Evolutionary conservation across 1,140 invertebrate species (phyloP), one percentile per base, ranked within the genome.

Genomic region (Copidosoma floridanum): DNA sequence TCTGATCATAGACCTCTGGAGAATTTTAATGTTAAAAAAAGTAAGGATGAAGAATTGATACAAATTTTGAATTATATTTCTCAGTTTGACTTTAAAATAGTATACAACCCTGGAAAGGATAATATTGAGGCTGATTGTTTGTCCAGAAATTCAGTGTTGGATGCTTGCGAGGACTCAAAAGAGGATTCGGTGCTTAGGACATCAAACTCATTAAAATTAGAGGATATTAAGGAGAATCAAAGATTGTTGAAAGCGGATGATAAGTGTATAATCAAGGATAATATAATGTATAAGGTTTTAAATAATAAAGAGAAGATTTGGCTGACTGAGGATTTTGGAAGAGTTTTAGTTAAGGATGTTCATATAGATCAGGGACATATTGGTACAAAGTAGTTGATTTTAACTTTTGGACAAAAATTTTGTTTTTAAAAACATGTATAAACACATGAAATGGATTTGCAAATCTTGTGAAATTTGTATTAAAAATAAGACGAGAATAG

Each of bases 401-500:
- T n/a, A n/a, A n/a, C n/a, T n/a, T n/a, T n/a, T n/a, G n/a, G n/a
- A n/a, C n/a, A n/a, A n/a, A n/a, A n/a, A n/a, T n/a, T n/a, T n/a
- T n/a, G n/a, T n/a, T n/a, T n/a, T n/a, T n/a, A n/a, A n/a, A n/a
- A n/a, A n/a, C n/a, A n/a, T n/a, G n/a, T n/a, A n/a, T n/a, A 43
- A 62, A 32, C 61, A 67, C 43, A 62, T 57, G 40, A n/a, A 41
- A 50, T 21, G 43, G n/a, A 50, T 61, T 0, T 64, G 64, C 32
- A 51, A 59, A 53, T 20, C 27, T 16, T 66, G 64, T 43, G 47
- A 46, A 40, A 32, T 59, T 3, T 64, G 64, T 40, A 60, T 62
- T 48, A 68, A 64, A 63, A 68, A 62, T 21, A 68, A 68, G 59
- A 46, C 64, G 50, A 57, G 61, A 48, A 5, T 43, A 21, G n/a